A percentile compares a stretch with the other conserved stretches of the same genome.
phyloP scores from a whole-genome alignment of 2,888 invertebrate genomes.

The Alcis repandata region DNA sequence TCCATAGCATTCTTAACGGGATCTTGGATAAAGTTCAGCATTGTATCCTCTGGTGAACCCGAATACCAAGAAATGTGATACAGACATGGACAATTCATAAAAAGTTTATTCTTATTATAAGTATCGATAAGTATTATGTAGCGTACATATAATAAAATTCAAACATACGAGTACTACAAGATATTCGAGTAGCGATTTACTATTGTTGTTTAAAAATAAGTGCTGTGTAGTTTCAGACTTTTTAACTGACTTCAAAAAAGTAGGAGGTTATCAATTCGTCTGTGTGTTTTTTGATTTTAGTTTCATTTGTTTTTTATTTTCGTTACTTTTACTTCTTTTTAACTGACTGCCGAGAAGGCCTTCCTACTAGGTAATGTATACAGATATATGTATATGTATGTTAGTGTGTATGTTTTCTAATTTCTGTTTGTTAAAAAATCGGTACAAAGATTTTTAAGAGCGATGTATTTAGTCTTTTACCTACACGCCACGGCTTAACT shows the following conservation, averaged over 20 bases:
- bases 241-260: no score
- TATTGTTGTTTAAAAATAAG: constrained; percentile 5
- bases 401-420: no score
- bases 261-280: no score
- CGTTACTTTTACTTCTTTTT: no score
- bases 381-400: no score
- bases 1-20: constrained; percentile 58
- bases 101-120: constrained; percentile 49
- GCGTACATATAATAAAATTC: constrained; percentile 7
- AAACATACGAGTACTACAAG: constrained; percentile 10
- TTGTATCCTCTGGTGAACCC: constrained; percentile 54
- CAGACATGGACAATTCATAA: constrained; percentile 63
- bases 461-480: no score
- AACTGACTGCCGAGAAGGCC: no score
- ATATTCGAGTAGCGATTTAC: constrained; percentile 1
- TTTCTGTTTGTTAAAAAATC: no score
- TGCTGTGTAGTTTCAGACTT: not conserved
- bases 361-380: no score
- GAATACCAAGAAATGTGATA: constrained; percentile 69
- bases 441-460: no score
- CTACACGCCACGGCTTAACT: no score
- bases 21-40: constrained; percentile 43
- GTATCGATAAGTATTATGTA: constrained; percentile 10
- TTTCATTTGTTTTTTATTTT: no score
- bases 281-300: not conserved